phyloP scores from a whole-genome alignment of 1,140 invertebrate species.

The Papilio polyxenes region DNA sequence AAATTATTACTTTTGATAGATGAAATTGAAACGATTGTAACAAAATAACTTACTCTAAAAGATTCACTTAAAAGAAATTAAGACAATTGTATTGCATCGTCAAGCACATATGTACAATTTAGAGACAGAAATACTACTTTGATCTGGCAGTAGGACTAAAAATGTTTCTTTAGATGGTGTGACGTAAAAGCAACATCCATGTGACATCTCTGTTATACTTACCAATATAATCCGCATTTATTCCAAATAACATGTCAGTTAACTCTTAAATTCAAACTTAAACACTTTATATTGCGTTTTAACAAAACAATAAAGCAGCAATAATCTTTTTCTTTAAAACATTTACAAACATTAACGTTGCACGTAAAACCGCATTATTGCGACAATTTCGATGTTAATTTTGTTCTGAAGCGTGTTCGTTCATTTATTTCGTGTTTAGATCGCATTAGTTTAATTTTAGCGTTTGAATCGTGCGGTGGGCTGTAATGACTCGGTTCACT shows the following conservation, averaged over 20 bases:
- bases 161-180: too few relatives aligned
- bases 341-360: slow-evolving; percentile 35
- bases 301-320: not conserved
- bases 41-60: not conserved
- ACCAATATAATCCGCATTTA: not conserved
- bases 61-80: too few relatives aligned
- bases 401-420: slow-evolving; percentile 49
- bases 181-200: too few relatives aligned
- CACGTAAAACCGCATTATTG: slow-evolving; percentile 50
- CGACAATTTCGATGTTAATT: slow-evolving; percentile 47
- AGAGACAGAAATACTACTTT: too few relatives aligned
- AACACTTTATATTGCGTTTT: not conserved
- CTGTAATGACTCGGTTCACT: slow-evolving; percentile 66
- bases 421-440: slow-evolving; percentile 64
- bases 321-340: slow-evolving; percentile 16
- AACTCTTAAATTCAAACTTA: not conserved
- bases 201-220: too few relatives aligned
- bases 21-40: not conserved
- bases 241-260: not conserved
- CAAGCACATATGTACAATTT: too few relatives aligned
- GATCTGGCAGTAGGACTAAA: too few relatives aligned
- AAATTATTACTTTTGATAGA: not conserved
- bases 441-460: slow-evolving; percentile 68
- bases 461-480: slow-evolving; percentile 57
- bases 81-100: too few relatives aligned